Percentiles rank a stretch among this genome's conserved stretches.
Evolutionary conservation across 2,113 vertebrate genomes (phyloP).

Genomic region (Rhea americana): DNA sequence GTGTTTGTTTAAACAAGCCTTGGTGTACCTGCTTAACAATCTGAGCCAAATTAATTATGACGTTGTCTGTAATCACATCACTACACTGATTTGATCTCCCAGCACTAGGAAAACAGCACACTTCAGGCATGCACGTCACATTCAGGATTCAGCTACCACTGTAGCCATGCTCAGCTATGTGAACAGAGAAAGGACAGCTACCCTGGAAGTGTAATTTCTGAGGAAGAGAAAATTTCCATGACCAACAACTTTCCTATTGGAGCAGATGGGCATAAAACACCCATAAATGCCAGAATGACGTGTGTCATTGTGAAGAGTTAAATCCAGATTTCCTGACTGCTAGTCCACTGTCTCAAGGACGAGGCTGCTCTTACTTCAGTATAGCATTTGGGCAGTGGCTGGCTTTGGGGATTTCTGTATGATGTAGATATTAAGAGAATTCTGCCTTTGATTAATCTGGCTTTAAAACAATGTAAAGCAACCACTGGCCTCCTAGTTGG

Average conservation of each 20-base stretch:
- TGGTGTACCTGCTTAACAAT: slow-evolving; percentile 20
- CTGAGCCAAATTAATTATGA: background rate
- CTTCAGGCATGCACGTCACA: background rate
- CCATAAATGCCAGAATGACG: background rate
- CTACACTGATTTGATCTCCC: background rate
- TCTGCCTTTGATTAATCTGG: background rate
- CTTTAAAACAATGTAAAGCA: background rate
- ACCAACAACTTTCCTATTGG: background rate
- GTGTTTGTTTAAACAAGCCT: slow-evolving; percentile 24
- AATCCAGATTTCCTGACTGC: background rate
- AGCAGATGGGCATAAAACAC: background rate
- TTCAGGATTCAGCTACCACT: background rate
- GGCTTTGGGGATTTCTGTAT: background rate
- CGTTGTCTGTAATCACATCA: background rate
- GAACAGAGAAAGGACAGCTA: background rate
- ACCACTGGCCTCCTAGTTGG: background rate
- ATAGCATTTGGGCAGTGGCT: background rate
- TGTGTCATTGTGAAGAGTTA: background rate
- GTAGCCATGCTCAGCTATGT: background rate
- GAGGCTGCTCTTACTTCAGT: background rate
- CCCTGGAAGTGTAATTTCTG: background rate
- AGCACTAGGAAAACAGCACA: background rate
- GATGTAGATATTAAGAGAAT: background rate
- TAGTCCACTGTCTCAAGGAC: background rate
- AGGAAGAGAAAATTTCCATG: background rate